A percentile compares a stretch with the other conserved stretches of the same genome.
These are phyloP conservation scores for Gallinago undulata DNA, from an alignment of 2,113 vertebrate species.

Conservation along the genomic window DNA sequence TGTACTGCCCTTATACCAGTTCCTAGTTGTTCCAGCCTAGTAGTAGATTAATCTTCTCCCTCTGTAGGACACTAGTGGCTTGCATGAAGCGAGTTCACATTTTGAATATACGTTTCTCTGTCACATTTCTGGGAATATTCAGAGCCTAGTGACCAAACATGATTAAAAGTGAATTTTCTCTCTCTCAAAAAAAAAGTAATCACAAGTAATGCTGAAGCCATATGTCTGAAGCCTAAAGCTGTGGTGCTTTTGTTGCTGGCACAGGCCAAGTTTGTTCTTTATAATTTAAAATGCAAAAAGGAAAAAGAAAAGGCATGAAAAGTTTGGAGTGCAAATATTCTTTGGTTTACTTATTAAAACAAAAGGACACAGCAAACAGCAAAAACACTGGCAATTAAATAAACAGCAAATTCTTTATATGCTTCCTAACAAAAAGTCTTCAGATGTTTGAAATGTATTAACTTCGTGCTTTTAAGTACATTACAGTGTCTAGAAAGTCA, in stretches of 20 bases:
- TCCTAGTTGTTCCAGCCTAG: neutral
- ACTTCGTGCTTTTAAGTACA: conserved; percentile 50
- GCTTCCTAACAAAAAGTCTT: conserved; percentile 49
- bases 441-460: conserved; percentile 59
- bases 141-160: neutral
- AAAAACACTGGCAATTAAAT: conserved; percentile 72
- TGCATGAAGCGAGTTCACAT: neutral
- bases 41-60: neutral
- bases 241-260: neutral
- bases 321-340: conserved; percentile 60
- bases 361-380: conserved; percentile 67
- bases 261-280: neutral
- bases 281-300: neutral
- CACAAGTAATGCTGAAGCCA: neutral
- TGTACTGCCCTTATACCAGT: neutral
- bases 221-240: neutral
- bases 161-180: neutral
- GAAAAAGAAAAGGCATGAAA: neutral
- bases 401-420: conserved; percentile 68
- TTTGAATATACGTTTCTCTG: neutral
- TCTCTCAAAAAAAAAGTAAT: neutral
- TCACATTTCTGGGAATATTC: neutral
- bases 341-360: conserved; percentile 73
- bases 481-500: conserved; percentile 56
- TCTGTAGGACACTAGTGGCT: neutral